Evolutionary conservation across 2,113 vertebrate genomes (phyloP).

Genomic region (Takifugu flavidus): DNA sequence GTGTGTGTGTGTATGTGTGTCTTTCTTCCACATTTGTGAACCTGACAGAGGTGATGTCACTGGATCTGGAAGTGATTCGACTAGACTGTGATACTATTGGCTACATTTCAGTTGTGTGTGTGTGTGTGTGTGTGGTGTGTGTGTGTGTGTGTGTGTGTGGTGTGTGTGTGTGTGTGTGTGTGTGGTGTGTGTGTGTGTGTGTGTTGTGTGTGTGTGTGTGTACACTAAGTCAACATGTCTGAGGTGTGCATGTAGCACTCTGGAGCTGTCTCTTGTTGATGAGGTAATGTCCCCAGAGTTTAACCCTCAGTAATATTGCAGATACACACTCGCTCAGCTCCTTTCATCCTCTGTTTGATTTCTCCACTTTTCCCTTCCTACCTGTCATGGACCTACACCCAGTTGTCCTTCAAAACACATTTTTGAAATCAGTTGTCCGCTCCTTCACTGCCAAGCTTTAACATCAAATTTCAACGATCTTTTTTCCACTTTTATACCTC

Average conservation of each 20-base stretch:
- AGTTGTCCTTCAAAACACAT: slow-evolving; percentile 73
- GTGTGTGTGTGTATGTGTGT: slow-evolving; percentile 7
- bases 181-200: slow-evolving; percentile 10
- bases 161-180: slow-evolving; percentile 22
- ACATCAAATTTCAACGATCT: too few species aligned
- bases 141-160: slow-evolving; percentile 15
- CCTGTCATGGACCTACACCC: slow-evolving; percentile 48
- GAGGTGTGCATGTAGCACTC: slow-evolving; percentile 63
- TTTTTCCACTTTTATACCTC: too few species aligned
- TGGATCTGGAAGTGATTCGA: slow-evolving; percentile 87
- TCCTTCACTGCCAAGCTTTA: not conserved
- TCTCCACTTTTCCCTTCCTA: slow-evolving; percentile 28
- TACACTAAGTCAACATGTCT: slow-evolving; percentile 81
- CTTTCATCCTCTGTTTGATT: slow-evolving; percentile 22
- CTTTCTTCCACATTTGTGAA: slow-evolving; percentile 53
- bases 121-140: slow-evolving; percentile 21
- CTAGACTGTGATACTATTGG: slow-evolving; percentile 81
- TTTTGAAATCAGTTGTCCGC: not conserved
- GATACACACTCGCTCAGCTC: slow-evolving; percentile 50
- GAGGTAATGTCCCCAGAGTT: slow-evolving; percentile 88
- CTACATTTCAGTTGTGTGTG: slow-evolving; percentile 76
- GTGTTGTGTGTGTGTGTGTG: slow-evolving; percentile 16
- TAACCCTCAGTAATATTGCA: slow-evolving; percentile 79
- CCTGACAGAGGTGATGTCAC: slow-evolving; percentile 65
- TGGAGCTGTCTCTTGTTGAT: slow-evolving; percentile 76